Base-by-base conservation (phyloP, 2,888 invertebrate species). In the Mamestra brassicae region DNA sequence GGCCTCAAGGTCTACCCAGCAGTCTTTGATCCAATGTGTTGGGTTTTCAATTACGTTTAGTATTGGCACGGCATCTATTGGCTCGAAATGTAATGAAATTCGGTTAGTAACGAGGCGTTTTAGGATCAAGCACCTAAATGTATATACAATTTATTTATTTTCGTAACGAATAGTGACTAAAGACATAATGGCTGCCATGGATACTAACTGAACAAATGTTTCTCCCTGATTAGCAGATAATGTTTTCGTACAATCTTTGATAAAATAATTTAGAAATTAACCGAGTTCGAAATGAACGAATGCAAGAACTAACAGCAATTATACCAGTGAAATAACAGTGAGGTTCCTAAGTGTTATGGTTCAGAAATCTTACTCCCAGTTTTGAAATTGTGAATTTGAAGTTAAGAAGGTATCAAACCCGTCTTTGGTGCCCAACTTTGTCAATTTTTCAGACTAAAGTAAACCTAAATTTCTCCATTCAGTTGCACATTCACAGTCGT, bases 21-120 rank as follows among this genome's bases (percentile, higher is more conserved):
- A 58, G 54, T 73, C 66, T 63, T 52, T 45, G 57, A 71, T 62
- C 55, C 55, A 13, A 62, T 73, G 55, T 69, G 50, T 65, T 73
- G 34, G 60, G 50, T 73, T 73, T 71, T 72, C 75, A 80, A 79
- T 71, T 80, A 74, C 57, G 10, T 36, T 70, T 64, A 45, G 64
- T 57, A 63, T 64, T 60, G 52, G 55, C 57, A n/a, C 26, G 50
- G 50, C 45, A 71, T 77, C 67, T 81, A 81, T 81, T 82, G 42
- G 36, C 60, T 54, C n/a, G 17, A 64, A 52, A 55, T 50, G 50
- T 74, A 58, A 76, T 64, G n/a, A 45, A 76, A 58, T 82, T 70
- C 13, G 11, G 17, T 62, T 63, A 15, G 58, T 17, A 36, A 62
- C 36, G 57, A 66, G 8, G 26, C 11, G 7, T 54, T 65, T 76